Base-by-base conservation (phyloP, 2,888 invertebrate species). In the Eupithecia subfuscata region DNA sequence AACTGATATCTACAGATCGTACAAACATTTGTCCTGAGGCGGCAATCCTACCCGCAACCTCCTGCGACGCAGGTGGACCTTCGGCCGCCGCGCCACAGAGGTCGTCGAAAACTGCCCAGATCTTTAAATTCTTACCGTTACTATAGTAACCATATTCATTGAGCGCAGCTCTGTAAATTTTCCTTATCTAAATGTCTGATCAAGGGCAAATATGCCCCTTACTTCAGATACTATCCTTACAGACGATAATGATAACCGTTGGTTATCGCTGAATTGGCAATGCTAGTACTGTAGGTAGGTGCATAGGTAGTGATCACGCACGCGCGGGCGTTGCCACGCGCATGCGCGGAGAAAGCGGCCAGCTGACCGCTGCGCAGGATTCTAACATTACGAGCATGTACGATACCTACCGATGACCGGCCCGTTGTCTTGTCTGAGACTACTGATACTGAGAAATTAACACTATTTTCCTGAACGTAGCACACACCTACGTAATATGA, bases 311-410 rank as follows among this genome's bases (percentile, higher is more conserved):
- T 11, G 7, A 43, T 43, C 72, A 75, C 77, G 77, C 77, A 77
- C 70, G 70, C 72, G 48, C 75, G 77, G 77, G 25, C 77, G 75
- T 77, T 75, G 77, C 73, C 77, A 72, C 68, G 75, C 70, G 70
- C 73, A 63, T 56, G 52, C 52, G 72, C 69, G 69, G 77, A 73
- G 77, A 77, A 77, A 77, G 77, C 75, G 73, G 64, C 76, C 73
- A 71, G 77, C 75, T 77, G 77, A 75, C 67, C 60, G 60, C 5
- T n/a, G 25, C 25, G 60, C 60, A 60, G 60, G 60, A 60, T 60
- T 60, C 60, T 60, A 25, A 60, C 25, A 1, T n/a, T 56, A 52
- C n/a, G 7, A 18, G 22, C 22, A 9, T 37, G 78, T 64, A 70
- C 40, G 68, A 43, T 67, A 70, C 74, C 64, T 48, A 60, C 70